Evolutionary conservation across 2,113 vertebrate species (phyloP).

Genomic region (Scophthalmus maximus): DNA sequence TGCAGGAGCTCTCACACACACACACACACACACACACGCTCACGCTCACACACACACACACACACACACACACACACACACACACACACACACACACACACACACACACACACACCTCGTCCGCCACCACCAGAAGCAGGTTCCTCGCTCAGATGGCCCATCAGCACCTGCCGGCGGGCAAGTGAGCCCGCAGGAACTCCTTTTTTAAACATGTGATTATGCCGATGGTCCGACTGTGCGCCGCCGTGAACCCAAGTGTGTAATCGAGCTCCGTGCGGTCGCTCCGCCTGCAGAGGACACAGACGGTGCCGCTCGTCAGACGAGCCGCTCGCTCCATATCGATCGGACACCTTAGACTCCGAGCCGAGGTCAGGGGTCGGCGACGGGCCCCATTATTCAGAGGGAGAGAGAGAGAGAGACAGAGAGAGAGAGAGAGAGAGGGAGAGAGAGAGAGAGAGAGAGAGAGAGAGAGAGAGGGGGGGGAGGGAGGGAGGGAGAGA

Average conservation of each 20-base stretch:
- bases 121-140: no score
- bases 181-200: not conserved
- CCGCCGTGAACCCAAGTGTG: not conserved
- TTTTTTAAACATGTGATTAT: no score
- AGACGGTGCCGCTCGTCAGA: conserved; percentile 22
- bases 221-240: not conserved
- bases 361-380: conserved; percentile 75
- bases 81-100: conserved; percentile 18
- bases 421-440: no score
- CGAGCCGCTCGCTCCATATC: conserved; percentile 42
- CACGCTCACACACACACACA: not conserved
- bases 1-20: no score
- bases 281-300: not conserved
- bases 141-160: no score
- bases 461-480: no score
- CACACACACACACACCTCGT: no score
- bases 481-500: conserved; percentile 57
- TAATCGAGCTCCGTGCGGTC: not conserved
- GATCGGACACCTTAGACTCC: conserved; percentile 75
- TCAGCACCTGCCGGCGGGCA: conserved; percentile 38
- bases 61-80: not conserved
- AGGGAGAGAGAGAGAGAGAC: conserved; percentile 57
- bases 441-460: no score
- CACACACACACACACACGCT: not conserved
- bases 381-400: conserved; percentile 81